Percentiles rank a stretch among this genome's conserved stretches.
Conservation (phyloP, 2,797 vertebrate genomes). For the Sparidentex hasta region DNA sequence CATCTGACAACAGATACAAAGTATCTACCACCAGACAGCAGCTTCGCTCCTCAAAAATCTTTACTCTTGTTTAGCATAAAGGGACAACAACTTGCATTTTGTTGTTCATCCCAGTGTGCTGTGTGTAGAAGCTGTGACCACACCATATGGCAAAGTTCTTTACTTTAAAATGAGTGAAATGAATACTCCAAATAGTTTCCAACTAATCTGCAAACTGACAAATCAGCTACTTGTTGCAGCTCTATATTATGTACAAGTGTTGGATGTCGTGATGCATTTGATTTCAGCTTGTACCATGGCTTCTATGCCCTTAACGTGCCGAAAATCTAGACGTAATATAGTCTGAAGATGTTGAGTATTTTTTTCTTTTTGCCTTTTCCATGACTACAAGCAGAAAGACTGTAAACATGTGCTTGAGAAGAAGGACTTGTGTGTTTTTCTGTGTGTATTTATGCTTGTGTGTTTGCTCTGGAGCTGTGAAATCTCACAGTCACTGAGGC, state of each 20-base stretch:
- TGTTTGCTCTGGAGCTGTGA: slow-evolving; percentile 65
- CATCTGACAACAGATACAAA: no score
- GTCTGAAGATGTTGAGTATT: not conserved
- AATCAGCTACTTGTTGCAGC: no score
- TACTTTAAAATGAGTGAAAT: no score
- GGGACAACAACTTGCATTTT: no score
- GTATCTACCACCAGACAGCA: no score
- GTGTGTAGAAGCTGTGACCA: no score
- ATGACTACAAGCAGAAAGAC: slow-evolving; percentile 1
- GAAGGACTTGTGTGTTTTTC: slow-evolving; percentile 47
- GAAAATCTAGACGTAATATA: not conserved
- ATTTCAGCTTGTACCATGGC: not conserved
- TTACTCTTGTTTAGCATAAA: no score
- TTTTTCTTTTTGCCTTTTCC: not conserved
- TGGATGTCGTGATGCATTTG: not conserved
- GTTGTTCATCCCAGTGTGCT: no score
- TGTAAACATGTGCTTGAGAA: slow-evolving; percentile 5
- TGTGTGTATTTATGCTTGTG: slow-evolving; percentile 19
- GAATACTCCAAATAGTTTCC: no score
- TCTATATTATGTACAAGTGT: not conserved
- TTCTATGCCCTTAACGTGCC: not conserved
- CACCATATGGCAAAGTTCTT: no score
- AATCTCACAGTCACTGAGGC: slow-evolving; percentile 76
- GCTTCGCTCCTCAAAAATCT: no score
- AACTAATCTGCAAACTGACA: no score